Evolutionary conservation across 2,888 invertebrate genomes (phyloP).

Genomic region (Coenonympha arcania): DNA sequence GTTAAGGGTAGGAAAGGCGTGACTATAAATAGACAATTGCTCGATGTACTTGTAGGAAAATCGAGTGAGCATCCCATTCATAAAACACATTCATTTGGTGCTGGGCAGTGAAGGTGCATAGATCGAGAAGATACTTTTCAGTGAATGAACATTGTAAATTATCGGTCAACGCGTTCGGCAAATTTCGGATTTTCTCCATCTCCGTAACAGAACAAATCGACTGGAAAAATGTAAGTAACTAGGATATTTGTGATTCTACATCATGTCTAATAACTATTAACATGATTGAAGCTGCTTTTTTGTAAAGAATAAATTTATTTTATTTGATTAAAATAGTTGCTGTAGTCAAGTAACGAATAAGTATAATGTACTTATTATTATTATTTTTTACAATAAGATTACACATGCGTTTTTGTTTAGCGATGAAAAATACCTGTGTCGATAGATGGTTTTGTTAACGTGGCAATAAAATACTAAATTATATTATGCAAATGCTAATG

Average conservation of each 20-base stretch:
- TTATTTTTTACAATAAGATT: too few relatives aligned
- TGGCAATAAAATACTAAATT: too few relatives aligned
- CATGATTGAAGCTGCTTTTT: too few relatives aligned
- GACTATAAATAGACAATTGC: slow-evolving; percentile 56
- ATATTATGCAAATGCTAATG: too few relatives aligned
- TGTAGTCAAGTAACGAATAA: too few relatives aligned
- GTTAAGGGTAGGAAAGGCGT: slow-evolving; percentile 30
- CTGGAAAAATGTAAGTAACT: slow-evolving; percentile 20
- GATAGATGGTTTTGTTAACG: too few relatives aligned
- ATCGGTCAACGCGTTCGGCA: slow-evolving; percentile 10
- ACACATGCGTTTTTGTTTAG: too few relatives aligned
- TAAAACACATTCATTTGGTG: slow-evolving; percentile 62
- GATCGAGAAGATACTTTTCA: slow-evolving; percentile 35
- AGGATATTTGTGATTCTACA: background rate
- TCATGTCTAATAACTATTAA: background rate
- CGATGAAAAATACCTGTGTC: too few relatives aligned
- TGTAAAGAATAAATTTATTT: too few relatives aligned
- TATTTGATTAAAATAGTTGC: too few relatives aligned
- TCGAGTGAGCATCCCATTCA: slow-evolving; percentile 60
- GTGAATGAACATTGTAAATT: slow-evolving; percentile 37
- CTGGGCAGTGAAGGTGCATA: slow-evolving; percentile 53
- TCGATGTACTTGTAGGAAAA: slow-evolving; percentile 47
- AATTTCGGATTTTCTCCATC: slow-evolving; percentile 15
- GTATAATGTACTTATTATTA: too few relatives aligned
- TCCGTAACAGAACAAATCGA: slow-evolving; percentile 1